Evolutionary conservation across 2,888 invertebrate genomes (phyloP).

Genomic region (Piscicola geometra): DNA sequence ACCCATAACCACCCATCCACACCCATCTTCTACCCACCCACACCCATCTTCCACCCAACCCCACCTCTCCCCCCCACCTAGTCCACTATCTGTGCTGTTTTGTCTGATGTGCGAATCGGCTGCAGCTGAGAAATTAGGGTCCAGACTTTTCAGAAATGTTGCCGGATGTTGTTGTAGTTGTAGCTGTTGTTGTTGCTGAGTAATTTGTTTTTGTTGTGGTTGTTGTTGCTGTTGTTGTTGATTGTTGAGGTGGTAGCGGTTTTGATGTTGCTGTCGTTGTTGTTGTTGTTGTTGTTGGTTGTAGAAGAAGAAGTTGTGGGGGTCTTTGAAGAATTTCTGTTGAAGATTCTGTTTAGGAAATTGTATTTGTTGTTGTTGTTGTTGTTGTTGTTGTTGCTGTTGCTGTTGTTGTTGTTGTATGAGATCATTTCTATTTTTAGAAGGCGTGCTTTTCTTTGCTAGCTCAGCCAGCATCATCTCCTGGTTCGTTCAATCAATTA

Average conservation of each 20-base stretch:
- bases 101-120: slow-evolving; percentile 71
- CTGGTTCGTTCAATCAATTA: no score
- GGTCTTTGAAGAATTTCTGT: no score
- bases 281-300: no score
- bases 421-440: neutral
- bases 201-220: neutral
- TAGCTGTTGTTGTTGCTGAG: neutral
- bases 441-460: neutral
- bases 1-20: no score
- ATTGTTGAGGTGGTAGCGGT: neutral
- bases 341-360: no score
- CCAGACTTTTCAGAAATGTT: neutral
- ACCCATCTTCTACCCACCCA: no score
- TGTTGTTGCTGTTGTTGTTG: neutral
- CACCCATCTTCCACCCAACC: no score
- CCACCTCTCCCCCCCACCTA: slow-evolving; percentile 60
- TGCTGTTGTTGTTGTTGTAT: neutral
- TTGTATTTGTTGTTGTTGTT: neutral
- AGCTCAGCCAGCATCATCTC: neutral
- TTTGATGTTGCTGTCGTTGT: neutral
- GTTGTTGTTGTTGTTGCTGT: neutral
- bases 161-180: neutral
- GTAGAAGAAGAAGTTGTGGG: no score
- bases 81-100: slow-evolving; percentile 88
- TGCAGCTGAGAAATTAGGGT: neutral